Conservation (phyloP, 2,888 invertebrate genomes). For the Eupithecia subumbrata region DNA sequence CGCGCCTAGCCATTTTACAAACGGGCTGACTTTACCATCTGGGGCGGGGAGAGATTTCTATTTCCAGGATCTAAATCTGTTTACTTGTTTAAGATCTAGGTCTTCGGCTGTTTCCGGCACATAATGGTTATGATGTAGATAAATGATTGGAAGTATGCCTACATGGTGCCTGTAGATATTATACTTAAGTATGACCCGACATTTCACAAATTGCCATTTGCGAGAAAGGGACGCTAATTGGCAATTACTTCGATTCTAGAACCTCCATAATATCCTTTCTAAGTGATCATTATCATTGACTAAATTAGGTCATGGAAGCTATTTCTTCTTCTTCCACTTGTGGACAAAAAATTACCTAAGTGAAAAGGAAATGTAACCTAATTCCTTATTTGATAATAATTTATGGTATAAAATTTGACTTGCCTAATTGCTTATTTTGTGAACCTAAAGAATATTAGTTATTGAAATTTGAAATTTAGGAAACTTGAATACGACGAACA, state of each 20-base stretch:
- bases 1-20: not conserved
- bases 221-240: conserved; percentile 69
- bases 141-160: not conserved
- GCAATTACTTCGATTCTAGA: conserved; percentile 81
- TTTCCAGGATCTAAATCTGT: not conserved
- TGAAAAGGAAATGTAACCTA: too few species aligned
- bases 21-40: not conserved
- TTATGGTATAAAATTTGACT: too few species aligned
- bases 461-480: too few species aligned
- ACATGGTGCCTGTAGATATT: not conserved
- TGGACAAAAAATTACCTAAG: too few species aligned
- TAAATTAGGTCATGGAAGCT: conserved; percentile 14
- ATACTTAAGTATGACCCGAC: conserved; percentile 6
- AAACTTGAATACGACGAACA: too few species aligned
- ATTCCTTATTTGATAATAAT: too few species aligned
- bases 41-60: not conserved
- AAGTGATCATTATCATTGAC: conserved; percentile 24
- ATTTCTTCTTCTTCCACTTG: too few species aligned
- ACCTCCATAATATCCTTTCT: conserved; percentile 39
- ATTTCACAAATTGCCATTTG: conserved; percentile 14
- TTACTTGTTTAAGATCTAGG: not conserved
- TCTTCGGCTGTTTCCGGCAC: not conserved
- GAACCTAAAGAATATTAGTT: too few species aligned
- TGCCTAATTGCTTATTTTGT: too few species aligned
- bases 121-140: not conserved